Conservation (phyloP, 1,140 invertebrate species). For the Watersipora subatra region DNA sequence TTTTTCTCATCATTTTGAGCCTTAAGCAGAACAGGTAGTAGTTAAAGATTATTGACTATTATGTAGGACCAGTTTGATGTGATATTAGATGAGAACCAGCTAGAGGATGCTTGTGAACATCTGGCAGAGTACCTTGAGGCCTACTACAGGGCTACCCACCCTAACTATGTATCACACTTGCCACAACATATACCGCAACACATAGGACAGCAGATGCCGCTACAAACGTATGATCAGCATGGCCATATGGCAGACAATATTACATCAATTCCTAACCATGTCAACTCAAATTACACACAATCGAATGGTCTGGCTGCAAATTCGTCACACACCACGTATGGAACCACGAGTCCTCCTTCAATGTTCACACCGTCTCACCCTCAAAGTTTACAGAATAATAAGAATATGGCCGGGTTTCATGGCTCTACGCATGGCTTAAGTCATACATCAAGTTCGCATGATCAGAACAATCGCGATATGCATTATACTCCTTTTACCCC, state of each 20-base stretch:
- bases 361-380: background rate
- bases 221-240: no score
- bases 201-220: background rate
- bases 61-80: slow-evolving; percentile 91
- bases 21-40: no score
- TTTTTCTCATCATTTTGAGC: slow-evolving; percentile 1
- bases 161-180: slow-evolving; percentile 36
- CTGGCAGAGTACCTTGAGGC: slow-evolving; percentile 93
- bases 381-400: background rate
- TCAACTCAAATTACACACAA: background rate
- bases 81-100: slow-evolving; percentile 93
- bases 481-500: background rate
- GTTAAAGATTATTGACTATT: no score
- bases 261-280: background rate
- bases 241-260: no score
- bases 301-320: background rate
- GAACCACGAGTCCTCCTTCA: background rate
- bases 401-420: no score
- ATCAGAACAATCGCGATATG: background rate
- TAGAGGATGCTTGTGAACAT: slow-evolving; percentile 96
- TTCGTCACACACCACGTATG: background rate
- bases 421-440: background rate
- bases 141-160: slow-evolving; percentile 96
- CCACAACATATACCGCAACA: slow-evolving; percentile 14
- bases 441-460: background rate